Evolutionary conservation across 2,113 vertebrate species (phyloP).

Genomic region (Ariopsis seemanni): DNA sequence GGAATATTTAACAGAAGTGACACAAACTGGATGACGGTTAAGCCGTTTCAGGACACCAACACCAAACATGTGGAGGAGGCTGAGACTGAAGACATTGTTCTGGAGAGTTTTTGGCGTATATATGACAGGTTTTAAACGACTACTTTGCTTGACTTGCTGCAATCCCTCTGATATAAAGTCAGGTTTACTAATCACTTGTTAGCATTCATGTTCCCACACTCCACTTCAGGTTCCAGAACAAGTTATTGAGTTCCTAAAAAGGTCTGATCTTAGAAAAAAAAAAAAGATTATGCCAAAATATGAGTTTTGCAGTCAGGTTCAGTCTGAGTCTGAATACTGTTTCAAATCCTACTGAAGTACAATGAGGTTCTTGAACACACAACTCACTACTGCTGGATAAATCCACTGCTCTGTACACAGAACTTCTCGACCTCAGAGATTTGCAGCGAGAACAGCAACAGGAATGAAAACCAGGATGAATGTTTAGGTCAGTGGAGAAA

Average conservation of each 20-base stretch:
- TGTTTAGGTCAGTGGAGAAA: background rate
- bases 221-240: background rate
- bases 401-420: background rate
- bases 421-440: background rate
- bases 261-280: no score
- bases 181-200: no score
- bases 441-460: background rate
- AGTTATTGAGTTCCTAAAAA: background rate
- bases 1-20: conserved; percentile 15
- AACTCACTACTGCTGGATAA: background rate
- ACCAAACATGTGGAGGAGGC: background rate
- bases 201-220: no score
- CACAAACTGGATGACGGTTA: background rate
- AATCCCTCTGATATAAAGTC: background rate
- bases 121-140: background rate
- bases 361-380: background rate
- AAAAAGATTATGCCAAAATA: background rate
- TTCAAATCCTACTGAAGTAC: background rate
- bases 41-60: background rate
- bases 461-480: background rate
- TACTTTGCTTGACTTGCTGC: background rate
- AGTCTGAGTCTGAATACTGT: no score
- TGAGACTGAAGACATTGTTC: background rate
- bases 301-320: background rate
- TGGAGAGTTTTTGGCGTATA: background rate